Evolutionary conservation across 2,113 vertebrate genomes (phyloP).

Genomic region (Chloropsis cyanopogon): DNA sequence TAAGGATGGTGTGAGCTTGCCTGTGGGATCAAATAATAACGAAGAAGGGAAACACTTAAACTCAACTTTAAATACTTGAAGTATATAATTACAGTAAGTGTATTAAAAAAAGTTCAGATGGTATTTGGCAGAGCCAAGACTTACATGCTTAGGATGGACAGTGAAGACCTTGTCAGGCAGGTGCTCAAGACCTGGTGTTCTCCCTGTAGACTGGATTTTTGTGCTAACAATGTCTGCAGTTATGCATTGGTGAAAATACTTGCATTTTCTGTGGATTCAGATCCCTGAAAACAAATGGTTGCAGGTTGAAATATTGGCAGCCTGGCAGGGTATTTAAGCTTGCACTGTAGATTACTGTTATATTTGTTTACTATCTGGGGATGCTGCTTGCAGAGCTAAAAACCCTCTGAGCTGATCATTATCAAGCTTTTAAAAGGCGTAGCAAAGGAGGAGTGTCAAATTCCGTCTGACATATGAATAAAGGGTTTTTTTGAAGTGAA

Average conservation of each 20-base stretch:
- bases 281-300: background rate
- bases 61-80: background rate
- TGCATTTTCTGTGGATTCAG: background rate
- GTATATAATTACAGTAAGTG: background rate
- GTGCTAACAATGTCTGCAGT: background rate
- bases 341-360: background rate
- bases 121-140: background rate
- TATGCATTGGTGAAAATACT: background rate
- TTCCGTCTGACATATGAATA: background rate
- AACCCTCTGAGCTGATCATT: background rate
- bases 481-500: background rate
- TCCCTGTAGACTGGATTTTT: background rate
- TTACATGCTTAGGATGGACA: background rate
- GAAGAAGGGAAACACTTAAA: background rate
- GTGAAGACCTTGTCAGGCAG: background rate
- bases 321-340: background rate
- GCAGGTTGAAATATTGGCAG: conserved; percentile 5
- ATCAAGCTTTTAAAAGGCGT: background rate
- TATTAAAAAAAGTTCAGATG: background rate
- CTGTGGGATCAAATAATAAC: background rate
- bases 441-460: background rate
- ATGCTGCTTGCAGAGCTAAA: conserved; percentile 8
- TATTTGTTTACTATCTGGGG: conserved; percentile 21
- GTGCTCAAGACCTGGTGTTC: background rate
- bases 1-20: background rate